Evolutionary conservation across 2,113 vertebrate genomes (phyloP), one percentile per base, ranked within the genome.

Genomic region (Aspidoscelis tigris): DNA sequence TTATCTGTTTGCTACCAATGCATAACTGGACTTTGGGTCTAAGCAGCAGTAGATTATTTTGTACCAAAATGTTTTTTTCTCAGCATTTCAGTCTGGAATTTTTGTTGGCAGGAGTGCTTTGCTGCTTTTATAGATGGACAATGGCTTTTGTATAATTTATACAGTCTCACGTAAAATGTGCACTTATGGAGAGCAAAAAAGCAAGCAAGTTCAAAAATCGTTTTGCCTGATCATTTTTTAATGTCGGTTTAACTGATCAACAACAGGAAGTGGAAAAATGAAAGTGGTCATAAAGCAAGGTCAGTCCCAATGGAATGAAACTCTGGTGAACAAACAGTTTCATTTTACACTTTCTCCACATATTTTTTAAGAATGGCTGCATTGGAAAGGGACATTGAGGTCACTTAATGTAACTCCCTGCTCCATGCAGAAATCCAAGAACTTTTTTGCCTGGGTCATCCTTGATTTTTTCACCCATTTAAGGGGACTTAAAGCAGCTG

Each of bases 1-100:
- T 50, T 9, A 50, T 50, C 47, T 2, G 47, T 50, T 50, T 55
- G 41, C n/a, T 68, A 33, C 44, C 82, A 77, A 76, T 24, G 1
- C 53, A 77, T 26, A 77, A 66, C 53, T 33, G 20, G 69, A 77
- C 24, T 69, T 53, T 21, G 41, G 76, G 82, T 83, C 76, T 76
- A 77, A 18, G 69, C 47, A 77, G 74, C 43, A 82, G 71, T 65
- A 21, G 39, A 75, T 14, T 22, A 41, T 14, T 47, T 24, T 18
- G 74, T 77, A 74, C 82, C 82, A 76, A 70, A 77, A 77, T 55
- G 53, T 50, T 47, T 33, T 77, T 77, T 77, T 47, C 73, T 12
- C 64, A 68, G 73, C 61, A 24, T 69, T 76, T 69, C 3, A 55
- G 22, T 55, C 0, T 26, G 64, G 53, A 33, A 64, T 76, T 83